phyloP scores from a whole-genome alignment of 2,888 invertebrate genomes.

The Auanema sp. region DNA sequence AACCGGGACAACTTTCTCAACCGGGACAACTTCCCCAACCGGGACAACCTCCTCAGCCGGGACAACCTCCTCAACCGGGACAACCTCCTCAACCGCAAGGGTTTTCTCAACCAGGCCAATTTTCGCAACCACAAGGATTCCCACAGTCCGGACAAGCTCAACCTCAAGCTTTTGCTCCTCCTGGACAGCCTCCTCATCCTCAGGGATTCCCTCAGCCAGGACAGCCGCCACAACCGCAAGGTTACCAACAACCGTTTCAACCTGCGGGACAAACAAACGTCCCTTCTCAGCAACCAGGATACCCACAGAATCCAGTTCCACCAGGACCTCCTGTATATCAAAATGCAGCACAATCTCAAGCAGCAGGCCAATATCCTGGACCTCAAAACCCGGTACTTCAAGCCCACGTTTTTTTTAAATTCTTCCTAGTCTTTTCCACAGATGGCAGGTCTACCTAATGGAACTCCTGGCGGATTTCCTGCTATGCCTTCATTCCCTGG shows the following conservation, averaged over 20 bases:
- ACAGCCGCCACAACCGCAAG: neutral
- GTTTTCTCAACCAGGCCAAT: too few relatives aligned
- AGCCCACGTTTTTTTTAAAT: neutral
- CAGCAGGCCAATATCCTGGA: neutral
- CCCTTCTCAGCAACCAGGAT: conserved; percentile 18
- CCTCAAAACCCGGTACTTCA: neutral
- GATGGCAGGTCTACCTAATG: neutral
- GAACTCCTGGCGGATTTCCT: neutral
- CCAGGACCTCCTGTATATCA: conserved; percentile 4
- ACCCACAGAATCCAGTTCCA: conserved; percentile 5
- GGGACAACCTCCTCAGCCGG: too few relatives aligned
- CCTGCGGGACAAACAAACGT: conserved; percentile 4
- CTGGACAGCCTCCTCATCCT: conserved; percentile 4
- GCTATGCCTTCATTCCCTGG: neutral
- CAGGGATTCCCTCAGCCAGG: conserved; percentile 15
- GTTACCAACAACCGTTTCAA: conserved; percentile 1
- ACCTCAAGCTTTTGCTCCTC: neutral
- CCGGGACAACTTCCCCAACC: too few relatives aligned
- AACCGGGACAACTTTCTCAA: too few relatives aligned
- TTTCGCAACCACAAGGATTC: too few relatives aligned
- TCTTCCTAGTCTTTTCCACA: neutral
- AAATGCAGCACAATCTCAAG: conserved; percentile 10
- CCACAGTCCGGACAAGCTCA: too few relatives aligned
- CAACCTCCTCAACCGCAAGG: too few relatives aligned
- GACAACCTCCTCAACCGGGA: too few relatives aligned